Evolutionary conservation across 2,888 invertebrate species (phyloP), one percentile per base, ranked within the genome.

Genomic region (Nomada fucata): DNA sequence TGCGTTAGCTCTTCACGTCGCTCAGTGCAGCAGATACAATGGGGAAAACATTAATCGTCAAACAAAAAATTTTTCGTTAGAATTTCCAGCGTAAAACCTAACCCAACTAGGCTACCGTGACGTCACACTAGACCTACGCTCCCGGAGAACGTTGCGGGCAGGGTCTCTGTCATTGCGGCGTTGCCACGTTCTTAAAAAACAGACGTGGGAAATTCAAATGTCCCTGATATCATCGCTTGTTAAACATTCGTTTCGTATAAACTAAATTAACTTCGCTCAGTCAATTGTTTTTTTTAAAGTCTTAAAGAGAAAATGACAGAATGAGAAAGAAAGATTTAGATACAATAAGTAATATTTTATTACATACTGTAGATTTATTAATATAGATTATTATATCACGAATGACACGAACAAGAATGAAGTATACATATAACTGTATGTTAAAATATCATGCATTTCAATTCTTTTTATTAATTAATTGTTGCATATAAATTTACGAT

Each of bases 21-120:
- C 94, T 94, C 94, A 94, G 94, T 94, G 94, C 94, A 94, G 94
- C 94, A 93, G 94, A 87, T 89, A 87, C 90, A 94, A 94, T 94
- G 94, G 95, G 94, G 93, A 95, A 95, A 95, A 94, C 94, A 95
- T 94, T 94, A 95, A 94, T 95, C 95, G 94, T 95, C 94, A 95
- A 95, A 95, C 95, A 95, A 95, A 95, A 95, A 95, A 95, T 95
- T 95, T 95, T 94, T 92, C 95, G 95, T 95, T 95, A 95, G 95
- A 95, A 95, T 95, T 95, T 95, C 95, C 93, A 95, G 95, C 95
- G 95, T 95, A 95, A 95, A 95, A 95, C 95, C 95, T 96, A 96
- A 96, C 96, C 96, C 96, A 96, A 96, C 96, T 95, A 95, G 95
- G 95, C 95, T 95, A 95, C 95, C 88, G 91, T 91, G 91, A 92